phyloP scores from a whole-genome alignment of 2,888 invertebrate species.

The Cyaniris semiargus region DNA sequence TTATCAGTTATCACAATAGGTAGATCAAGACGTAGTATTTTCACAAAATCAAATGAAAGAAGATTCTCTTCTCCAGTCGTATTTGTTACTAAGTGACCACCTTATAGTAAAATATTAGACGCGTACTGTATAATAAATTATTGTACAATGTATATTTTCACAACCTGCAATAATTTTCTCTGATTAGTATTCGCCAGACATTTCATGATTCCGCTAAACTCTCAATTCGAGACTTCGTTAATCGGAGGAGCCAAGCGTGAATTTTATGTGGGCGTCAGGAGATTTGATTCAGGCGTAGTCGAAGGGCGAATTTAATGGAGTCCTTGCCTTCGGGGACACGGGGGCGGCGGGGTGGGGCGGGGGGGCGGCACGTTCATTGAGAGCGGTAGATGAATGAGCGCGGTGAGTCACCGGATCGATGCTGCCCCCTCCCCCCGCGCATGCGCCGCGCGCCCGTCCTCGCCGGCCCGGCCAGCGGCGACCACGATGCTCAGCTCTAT shows the following conservation, averaged over 20 bases:
- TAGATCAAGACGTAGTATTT: too few relatives aligned
- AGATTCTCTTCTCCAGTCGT: too few relatives aligned
- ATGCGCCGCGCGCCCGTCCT: slow-evolving; percentile 41
- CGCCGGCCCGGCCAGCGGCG: slow-evolving; percentile 43
- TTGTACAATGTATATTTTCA: too few relatives aligned
- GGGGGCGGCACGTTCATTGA: slow-evolving; percentile 70
- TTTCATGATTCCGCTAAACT: background rate
- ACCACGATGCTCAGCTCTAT: background rate
- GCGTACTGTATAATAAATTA: background rate
- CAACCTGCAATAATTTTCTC: background rate
- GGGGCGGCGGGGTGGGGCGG: slow-evolving; percentile 47
- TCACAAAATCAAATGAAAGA: too few relatives aligned
- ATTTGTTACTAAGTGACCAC: too few relatives aligned
- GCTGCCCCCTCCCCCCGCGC: slow-evolving; percentile 45
- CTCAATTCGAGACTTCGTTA: background rate
- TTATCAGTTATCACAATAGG: too few relatives aligned
- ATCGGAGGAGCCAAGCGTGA: slow-evolving; percentile 11
- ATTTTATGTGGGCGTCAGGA: slow-evolving; percentile 56
- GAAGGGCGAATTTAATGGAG: slow-evolving; percentile 67
- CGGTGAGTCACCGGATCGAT: slow-evolving; percentile 77
- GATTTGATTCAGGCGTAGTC: slow-evolving; percentile 57
- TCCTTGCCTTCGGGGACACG: slow-evolving; percentile 70
- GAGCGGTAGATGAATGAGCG: slow-evolving; percentile 76
- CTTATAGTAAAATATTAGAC: background rate
- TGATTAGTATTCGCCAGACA: background rate